Evolutionary conservation across 2,797 vertebrate species (phyloP).

Genomic region (Onychomys arenicola): DNA sequence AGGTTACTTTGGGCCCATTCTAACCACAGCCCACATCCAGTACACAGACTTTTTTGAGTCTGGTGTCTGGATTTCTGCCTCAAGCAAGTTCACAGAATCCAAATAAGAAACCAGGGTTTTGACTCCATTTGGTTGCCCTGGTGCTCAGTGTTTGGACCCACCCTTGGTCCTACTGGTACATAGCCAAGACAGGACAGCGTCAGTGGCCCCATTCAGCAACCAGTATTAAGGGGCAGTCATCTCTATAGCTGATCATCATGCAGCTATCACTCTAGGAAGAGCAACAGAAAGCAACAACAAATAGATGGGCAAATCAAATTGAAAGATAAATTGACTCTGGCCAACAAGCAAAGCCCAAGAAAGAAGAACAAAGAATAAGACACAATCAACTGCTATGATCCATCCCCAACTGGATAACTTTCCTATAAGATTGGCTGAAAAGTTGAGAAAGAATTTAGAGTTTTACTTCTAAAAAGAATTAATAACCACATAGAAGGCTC

Average conservation of each 20-base stretch:
- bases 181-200: background rate
- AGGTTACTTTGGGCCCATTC: background rate
- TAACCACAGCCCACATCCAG: background rate
- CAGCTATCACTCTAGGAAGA: background rate
- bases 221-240: background rate
- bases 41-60: background rate
- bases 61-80: background rate
- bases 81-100: background rate
- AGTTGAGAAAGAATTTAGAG: background rate
- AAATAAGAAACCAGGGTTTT: background rate
- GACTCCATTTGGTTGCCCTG: background rate
- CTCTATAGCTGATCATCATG: background rate
- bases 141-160: background rate
- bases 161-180: background rate
- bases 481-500: no score
- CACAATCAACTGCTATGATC: background rate
- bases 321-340: background rate
- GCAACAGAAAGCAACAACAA: background rate
- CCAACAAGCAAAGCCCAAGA: background rate
- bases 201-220: background rate
- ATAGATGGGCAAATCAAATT: background rate
- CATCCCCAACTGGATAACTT: background rate
- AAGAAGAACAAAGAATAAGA: background rate
- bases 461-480: background rate
- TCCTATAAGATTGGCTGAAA: background rate